phyloP scores from a whole-genome alignment of 2,113 vertebrate genomes.

The Pao palembangensis region DNA sequence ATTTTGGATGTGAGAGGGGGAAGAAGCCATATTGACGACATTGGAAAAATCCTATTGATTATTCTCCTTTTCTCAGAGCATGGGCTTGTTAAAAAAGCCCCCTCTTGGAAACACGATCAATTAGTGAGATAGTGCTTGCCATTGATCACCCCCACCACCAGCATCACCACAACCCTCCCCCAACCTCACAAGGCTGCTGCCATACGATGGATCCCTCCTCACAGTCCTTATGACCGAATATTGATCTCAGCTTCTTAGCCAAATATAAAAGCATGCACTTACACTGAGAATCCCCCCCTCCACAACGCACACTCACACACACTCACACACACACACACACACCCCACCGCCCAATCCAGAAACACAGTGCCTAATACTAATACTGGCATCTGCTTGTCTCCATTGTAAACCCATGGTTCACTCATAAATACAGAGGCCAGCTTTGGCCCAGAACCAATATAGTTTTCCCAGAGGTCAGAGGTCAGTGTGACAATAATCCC shows the following conservation, averaged over 20 bases:
- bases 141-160: slow-evolving; percentile 67
- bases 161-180: neutral
- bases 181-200: slow-evolving; percentile 40
- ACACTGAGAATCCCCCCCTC: slow-evolving; percentile 34
- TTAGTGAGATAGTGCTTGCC: slow-evolving; percentile 77
- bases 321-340: too few relatives aligned
- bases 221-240: slow-evolving; percentile 68
- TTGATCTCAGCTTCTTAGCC: slow-evolving; percentile 69
- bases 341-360: slow-evolving; percentile 17
- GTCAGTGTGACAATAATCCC: slow-evolving; percentile 60
- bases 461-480: slow-evolving; percentile 57
- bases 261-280: slow-evolving; percentile 66
- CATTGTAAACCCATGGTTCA: slow-evolving; percentile 61
- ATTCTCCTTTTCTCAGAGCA: slow-evolving; percentile 69
- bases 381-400: slow-evolving; percentile 69
- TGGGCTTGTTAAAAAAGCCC: slow-evolving; percentile 75
- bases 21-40: slow-evolving; percentile 65
- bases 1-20: slow-evolving; percentile 38
- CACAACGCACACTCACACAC: too few relatives aligned
- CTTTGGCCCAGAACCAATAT: slow-evolving; percentile 65
- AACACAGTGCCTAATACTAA: slow-evolving; percentile 45
- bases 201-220: slow-evolving; percentile 63
- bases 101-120: slow-evolving; percentile 75
- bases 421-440: slow-evolving; percentile 67
- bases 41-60: slow-evolving; percentile 78